A percentile compares a stretch with the other conserved stretches of the same genome.
These are phyloP conservation scores for Ips nitidus DNA, from an alignment of 1,140 invertebrate genomes.

Conservation along the genomic window DNA sequence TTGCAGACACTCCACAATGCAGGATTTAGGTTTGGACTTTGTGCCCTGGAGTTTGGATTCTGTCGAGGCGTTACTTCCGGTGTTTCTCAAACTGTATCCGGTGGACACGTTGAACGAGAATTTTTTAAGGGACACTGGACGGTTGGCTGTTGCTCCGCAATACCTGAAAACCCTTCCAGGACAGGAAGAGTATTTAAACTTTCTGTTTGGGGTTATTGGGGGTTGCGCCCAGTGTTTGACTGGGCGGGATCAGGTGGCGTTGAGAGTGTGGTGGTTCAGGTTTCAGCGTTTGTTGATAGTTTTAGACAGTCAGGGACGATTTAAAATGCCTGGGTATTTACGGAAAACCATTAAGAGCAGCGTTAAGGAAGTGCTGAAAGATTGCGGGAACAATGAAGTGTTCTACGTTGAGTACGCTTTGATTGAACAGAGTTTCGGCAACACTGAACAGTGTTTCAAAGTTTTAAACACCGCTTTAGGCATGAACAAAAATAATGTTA, in stretches of 20 bases:
- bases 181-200: slow-evolving; percentile 60
- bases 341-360: slow-evolving; percentile 55
- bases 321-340: slow-evolving; percentile 51
- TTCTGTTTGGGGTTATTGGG: slow-evolving; percentile 53
- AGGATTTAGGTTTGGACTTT: slow-evolving; percentile 55
- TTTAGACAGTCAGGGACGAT: slow-evolving; percentile 53
- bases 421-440: slow-evolving; percentile 59
- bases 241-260: slow-evolving; percentile 51
- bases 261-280: slow-evolving; percentile 62
- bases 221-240: slow-evolving; percentile 51
- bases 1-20: slow-evolving; percentile 52
- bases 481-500: slow-evolving; percentile 37
- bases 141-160: slow-evolving; percentile 59
- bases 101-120: slow-evolving; percentile 42
- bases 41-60: slow-evolving; percentile 58
- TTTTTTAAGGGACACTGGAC: slow-evolving; percentile 41
- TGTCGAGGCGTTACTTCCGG: slow-evolving; percentile 55
- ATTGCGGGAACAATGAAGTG: slow-evolving; percentile 59
- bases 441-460: slow-evolving; percentile 51
- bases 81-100: slow-evolving; percentile 45
- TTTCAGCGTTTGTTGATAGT: slow-evolving; percentile 60
- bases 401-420: slow-evolving; percentile 66
- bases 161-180: slow-evolving; percentile 61
- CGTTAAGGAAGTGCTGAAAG: slow-evolving; percentile 60
- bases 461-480: slow-evolving; percentile 56